A percentile compares a stretch with the other conserved stretches of the same genome.
Evolutionary conservation across 2,113 vertebrate genomes (phyloP).

Genomic region (Xiphophorus couchianus): DNA sequence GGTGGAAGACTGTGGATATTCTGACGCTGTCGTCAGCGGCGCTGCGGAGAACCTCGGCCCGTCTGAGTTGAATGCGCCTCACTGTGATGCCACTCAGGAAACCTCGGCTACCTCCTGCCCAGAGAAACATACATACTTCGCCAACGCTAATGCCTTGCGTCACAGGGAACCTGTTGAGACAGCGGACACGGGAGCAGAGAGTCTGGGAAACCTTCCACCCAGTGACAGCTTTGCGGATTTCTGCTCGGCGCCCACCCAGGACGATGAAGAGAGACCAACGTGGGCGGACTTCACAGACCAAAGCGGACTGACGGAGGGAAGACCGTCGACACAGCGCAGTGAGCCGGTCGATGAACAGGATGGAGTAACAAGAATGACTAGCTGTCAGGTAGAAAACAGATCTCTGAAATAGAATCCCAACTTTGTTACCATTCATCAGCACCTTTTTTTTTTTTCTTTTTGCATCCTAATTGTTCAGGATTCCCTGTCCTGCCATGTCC

Average conservation of each 20-base stretch:
- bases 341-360: constrained; percentile 80
- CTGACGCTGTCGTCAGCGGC: constrained; percentile 39
- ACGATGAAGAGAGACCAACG: constrained; percentile 61
- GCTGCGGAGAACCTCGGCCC: constrained; percentile 51
- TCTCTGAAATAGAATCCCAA: background rate
- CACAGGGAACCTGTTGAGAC: constrained; percentile 13
- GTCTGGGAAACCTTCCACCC: constrained; percentile 77
- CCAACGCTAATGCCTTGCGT: background rate
- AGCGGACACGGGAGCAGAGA: constrained; percentile 30
- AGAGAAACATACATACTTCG: constrained; percentile 64
- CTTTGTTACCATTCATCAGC: background rate
- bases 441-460: background rate
- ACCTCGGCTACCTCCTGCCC: constrained; percentile 59
- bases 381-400: constrained; percentile 79
- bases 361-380: constrained; percentile 69
- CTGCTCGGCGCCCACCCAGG: constrained; percentile 83
- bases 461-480: constrained; percentile 63
- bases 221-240: constrained; percentile 96
- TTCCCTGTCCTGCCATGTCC: constrained; percentile 83
- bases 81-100: constrained; percentile 60
- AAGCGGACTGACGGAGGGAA: constrained; percentile 59
- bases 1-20: constrained; percentile 75
- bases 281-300: constrained; percentile 89
- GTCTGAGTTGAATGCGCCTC: constrained; percentile 41
- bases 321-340: constrained; percentile 85